These are phyloP conservation scores for Acanthisitta chloris DNA, from an alignment of 2,113 vertebrate species.

Conservation along the genomic window DNA sequence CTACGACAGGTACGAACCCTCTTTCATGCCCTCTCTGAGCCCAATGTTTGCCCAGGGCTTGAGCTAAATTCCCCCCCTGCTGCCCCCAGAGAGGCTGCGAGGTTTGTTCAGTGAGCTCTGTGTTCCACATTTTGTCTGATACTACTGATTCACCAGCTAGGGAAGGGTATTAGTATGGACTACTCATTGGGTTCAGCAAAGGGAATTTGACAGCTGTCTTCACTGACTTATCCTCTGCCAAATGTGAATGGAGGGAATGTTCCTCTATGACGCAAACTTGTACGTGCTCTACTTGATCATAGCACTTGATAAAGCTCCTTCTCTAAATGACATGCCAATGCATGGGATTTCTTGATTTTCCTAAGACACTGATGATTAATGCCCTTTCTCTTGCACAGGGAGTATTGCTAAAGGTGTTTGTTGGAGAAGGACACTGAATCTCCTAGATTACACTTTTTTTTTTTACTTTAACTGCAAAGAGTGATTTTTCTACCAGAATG, in stretches of 20 bases:
- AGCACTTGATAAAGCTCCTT: neutral
- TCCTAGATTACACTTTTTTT: too few relatives aligned
- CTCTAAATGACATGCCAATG: neutral
- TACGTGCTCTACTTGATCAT: neutral
- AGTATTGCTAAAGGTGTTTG: rapidly evolving
- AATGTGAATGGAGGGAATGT: neutral
- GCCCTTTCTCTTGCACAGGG: neutral
- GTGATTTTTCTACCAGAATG: neutral
- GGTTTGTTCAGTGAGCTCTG: neutral
- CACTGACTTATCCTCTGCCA: neutral
- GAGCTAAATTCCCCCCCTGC: neutral
- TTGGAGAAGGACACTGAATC: neutral
- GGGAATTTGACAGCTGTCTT: neutral
- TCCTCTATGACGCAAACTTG: neutral
- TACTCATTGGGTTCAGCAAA: neutral
- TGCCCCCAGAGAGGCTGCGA: neutral
- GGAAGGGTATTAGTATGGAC: neutral
- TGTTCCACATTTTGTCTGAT: neutral
- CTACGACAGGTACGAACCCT: neutral
- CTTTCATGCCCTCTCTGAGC: neutral
- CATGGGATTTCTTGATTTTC: neutral
- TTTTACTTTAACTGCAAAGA: neutral
- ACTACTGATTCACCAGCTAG: neutral
- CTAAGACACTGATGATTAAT: neutral
- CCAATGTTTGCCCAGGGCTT: neutral